Evolutionary conservation across 2,888 invertebrate species (phyloP).

Genomic region (Drosophila quinaria): DNA sequence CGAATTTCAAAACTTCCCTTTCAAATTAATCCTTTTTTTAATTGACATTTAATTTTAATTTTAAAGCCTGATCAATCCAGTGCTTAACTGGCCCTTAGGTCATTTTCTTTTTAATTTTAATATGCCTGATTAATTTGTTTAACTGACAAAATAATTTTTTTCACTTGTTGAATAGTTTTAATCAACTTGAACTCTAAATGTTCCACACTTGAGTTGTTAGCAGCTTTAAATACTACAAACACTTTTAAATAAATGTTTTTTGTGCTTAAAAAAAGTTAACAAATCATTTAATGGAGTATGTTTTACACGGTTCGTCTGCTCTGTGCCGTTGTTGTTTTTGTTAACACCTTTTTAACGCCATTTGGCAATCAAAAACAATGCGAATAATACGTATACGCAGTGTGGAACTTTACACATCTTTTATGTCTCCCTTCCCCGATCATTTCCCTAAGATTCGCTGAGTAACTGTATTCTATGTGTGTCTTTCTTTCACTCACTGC

Average conservation of each 20-base stretch:
- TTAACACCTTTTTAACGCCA: conserved; percentile 69
- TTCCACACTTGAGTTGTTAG: conserved; percentile 6
- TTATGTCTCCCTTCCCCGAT: not conserved
- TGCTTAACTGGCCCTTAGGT: no score
- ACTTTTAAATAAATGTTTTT: not conserved
- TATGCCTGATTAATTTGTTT: not conserved
- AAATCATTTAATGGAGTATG: conserved; percentile 51
- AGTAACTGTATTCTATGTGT: conserved; percentile 42
- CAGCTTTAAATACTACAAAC: not conserved
- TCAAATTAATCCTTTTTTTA: not conserved
- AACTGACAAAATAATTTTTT: not conserved
- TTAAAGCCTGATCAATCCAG: no score
- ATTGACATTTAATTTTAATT: no score
- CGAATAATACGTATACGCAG: conserved; percentile 46
- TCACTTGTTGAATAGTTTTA: not conserved
- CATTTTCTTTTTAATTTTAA: no score
- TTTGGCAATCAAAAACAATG: conserved; percentile 69
- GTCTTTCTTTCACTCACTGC: conserved; percentile 16
- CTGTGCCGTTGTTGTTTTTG: conserved; percentile 8
- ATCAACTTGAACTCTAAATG: not conserved
- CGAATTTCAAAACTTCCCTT: no score
- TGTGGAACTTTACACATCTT: conserved; percentile 2
- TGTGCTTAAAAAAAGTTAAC: conserved; percentile 25
- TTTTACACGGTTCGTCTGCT: conserved; percentile 47
- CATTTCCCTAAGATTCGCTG: conserved; percentile 4